A percentile compares a stretch with the other conserved stretches of the same genome.
These are phyloP conservation scores for Erynnis tages DNA, from an alignment of 2,888 invertebrate species.

Conservation along the genomic window DNA sequence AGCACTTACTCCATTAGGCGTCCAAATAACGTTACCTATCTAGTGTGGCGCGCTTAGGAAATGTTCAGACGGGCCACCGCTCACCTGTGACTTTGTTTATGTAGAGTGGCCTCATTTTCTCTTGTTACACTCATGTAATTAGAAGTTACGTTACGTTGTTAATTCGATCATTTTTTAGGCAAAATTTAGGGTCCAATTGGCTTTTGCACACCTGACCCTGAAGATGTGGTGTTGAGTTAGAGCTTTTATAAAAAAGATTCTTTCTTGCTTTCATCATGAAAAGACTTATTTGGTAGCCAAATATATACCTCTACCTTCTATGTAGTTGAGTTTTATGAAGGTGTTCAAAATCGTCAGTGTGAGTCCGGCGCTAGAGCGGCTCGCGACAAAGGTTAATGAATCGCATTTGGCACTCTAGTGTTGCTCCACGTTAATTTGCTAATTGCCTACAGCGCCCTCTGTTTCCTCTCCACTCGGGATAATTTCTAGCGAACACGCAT, in stretches of 20 bases:
- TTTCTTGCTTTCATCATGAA: too few species aligned
- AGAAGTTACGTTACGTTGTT: too few species aligned
- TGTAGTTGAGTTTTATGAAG: too few species aligned
- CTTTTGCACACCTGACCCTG: too few species aligned
- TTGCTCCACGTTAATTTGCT: conserved; percentile 64
- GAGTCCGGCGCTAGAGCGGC: conserved; percentile 27
- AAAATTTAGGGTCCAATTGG: too few species aligned
- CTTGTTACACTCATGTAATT: not conserved
- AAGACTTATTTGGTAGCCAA: too few species aligned
- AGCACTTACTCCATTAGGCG: conserved; percentile 79
- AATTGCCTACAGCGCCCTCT: conserved; percentile 66
- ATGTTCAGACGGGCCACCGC: conserved; percentile 34
- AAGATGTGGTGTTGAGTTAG: too few species aligned
- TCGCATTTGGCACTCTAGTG: conserved; percentile 69
- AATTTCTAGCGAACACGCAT: conserved; percentile 48
- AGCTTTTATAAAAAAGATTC: too few species aligned
- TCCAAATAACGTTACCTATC: conserved; percentile 75
- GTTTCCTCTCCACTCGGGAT: conserved; percentile 57
- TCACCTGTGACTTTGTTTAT: conserved; percentile 19
- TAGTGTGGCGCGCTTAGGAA: conserved; percentile 57
- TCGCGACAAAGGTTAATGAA: conserved; percentile 67
- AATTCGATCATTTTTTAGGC: too few species aligned
- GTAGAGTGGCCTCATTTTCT: conserved; percentile 11
- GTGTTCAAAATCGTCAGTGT: not conserved
- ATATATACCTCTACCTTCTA: too few species aligned